These are phyloP conservation scores for Drosophila bipectinata DNA, from an alignment of 1,140 invertebrate genomes.

Conservation along the genomic window DNA sequence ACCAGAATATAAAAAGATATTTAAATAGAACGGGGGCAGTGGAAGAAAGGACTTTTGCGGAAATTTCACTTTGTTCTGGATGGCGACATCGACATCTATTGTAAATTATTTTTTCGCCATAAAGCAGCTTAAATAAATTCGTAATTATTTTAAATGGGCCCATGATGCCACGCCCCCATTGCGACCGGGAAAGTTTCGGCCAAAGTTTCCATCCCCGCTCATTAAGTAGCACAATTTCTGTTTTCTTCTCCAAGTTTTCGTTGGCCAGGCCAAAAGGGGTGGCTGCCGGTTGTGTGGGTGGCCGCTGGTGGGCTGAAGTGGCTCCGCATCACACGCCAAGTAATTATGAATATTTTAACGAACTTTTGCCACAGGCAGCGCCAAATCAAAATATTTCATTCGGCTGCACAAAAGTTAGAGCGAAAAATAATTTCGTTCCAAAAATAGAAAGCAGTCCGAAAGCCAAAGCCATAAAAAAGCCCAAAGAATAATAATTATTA, in stretches of 20 bases:
- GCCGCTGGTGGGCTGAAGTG: slow-evolving; percentile 44
- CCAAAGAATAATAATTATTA: slow-evolving; percentile 41
- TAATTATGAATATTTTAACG: slow-evolving; percentile 83
- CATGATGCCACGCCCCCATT: slow-evolving; percentile 44
- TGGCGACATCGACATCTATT: slow-evolving; percentile 53
- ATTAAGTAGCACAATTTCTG: slow-evolving; percentile 79
- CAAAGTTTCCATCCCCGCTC: slow-evolving; percentile 73
- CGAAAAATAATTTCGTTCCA: slow-evolving; percentile 66
- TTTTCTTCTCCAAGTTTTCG: slow-evolving; percentile 71
- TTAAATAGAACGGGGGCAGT: not conserved
- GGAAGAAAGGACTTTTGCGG: slow-evolving; percentile 6
- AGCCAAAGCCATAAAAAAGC: slow-evolving; percentile 14
- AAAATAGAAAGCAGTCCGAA: slow-evolving; percentile 33
- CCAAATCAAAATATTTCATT: slow-evolving; percentile 82
- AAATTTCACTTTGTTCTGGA: slow-evolving; percentile 11
- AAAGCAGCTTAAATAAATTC: slow-evolving; percentile 81
- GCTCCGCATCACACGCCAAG: slow-evolving; percentile 79
- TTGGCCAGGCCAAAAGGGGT: slow-evolving; percentile 14
- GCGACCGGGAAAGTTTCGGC: slow-evolving; percentile 51
- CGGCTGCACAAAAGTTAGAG: slow-evolving; percentile 68
- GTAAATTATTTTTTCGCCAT: slow-evolving; percentile 71
- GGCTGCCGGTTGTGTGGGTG: not conserved
- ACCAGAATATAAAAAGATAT: not conserved
- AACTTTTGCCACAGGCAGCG: slow-evolving; percentile 81
- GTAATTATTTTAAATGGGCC: slow-evolving; percentile 80